Evolutionary conservation across 1,140 invertebrate genomes (phyloP).

Genomic region (Drosophila repletoides): DNA sequence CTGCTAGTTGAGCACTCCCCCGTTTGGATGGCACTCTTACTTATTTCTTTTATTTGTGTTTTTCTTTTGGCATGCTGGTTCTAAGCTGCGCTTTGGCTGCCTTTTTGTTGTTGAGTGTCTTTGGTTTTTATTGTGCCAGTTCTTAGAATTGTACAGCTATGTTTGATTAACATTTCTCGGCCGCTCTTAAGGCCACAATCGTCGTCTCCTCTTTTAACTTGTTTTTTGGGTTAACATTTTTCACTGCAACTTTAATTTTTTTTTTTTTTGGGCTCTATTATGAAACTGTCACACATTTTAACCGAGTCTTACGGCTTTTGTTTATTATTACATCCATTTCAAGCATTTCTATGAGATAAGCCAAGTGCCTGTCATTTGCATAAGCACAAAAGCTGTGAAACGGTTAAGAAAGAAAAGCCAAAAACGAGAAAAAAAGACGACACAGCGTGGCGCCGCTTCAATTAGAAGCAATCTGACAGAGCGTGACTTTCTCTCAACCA

Average conservation of each 20-base stretch:
- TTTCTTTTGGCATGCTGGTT: conserved; percentile 46
- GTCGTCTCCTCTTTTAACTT: not conserved
- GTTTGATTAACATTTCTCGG: conserved; percentile 72
- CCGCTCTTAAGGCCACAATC: conserved; percentile 18
- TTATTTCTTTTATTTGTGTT: conserved; percentile 28
- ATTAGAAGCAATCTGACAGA: conserved; percentile 52
- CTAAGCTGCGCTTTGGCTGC: conserved; percentile 26
- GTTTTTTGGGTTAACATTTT: conserved; percentile 39
- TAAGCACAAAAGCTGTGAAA: conserved; percentile 36
- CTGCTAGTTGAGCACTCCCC: too few species aligned
- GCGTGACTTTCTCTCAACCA: conserved; percentile 47
- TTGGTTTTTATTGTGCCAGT: conserved; percentile 73
- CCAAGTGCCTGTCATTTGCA: conserved; percentile 61
- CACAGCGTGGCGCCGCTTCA: conserved; percentile 65
- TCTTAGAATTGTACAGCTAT: conserved; percentile 76
- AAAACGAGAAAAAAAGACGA: conserved; percentile 18
- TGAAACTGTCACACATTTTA: conserved; percentile 75
- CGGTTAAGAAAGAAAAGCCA: not conserved
- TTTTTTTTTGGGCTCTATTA: conserved; percentile 45
- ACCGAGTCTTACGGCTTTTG: conserved; percentile 44
- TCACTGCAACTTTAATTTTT: conserved; percentile 20
- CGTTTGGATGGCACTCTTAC: too few species aligned
- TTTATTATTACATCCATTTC: conserved; percentile 57
- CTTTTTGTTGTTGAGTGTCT: conserved; percentile 44
- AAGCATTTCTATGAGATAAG: conserved; percentile 47